Evolutionary conservation across 2,113 vertebrate species (phyloP).

Genomic region (western clawed frog (Xenopus tropicalis)): DNA sequence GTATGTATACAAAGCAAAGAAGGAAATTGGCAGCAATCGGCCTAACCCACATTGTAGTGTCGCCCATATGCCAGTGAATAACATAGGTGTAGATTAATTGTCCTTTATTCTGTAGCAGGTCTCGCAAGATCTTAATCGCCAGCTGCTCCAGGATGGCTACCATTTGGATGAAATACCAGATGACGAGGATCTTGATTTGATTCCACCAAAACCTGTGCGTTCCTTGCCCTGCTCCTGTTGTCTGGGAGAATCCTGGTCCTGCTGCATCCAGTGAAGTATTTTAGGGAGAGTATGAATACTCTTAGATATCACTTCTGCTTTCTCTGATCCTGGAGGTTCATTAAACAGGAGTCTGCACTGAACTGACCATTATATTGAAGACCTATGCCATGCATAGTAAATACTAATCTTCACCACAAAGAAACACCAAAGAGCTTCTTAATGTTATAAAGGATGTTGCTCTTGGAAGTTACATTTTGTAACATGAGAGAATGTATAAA

Average conservation of each 20-base stretch:
- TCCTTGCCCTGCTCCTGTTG: constrained; percentile 78
- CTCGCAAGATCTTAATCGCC: constrained; percentile 83
- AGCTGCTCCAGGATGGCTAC: constrained; percentile 92
- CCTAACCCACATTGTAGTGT: too few species aligned
- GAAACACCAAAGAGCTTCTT: neutral
- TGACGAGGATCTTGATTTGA: constrained; percentile 93
- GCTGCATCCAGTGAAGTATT: constrained; percentile 72
- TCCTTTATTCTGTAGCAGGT: constrained; percentile 60
- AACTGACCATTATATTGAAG: neutral
- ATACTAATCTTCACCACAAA: neutral
- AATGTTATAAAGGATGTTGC: constrained; percentile 1
- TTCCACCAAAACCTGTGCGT: constrained; percentile 84
- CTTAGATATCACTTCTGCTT: neutral
- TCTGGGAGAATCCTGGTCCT: constrained; percentile 69
- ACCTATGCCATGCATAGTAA: neutral
- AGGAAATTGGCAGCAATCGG: too few species aligned
- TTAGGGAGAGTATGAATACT: neutral
- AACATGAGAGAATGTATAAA: neutral
- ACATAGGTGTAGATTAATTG: too few species aligned
- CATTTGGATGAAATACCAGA: constrained; percentile 93
- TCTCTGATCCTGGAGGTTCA: neutral
- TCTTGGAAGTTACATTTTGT: neutral
- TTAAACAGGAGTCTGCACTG: neutral
- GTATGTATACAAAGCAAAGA: too few species aligned
- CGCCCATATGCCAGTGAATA: too few species aligned